phyloP scores from a whole-genome alignment of 2,888 invertebrate species.

The Acronicta leporina region DNA sequence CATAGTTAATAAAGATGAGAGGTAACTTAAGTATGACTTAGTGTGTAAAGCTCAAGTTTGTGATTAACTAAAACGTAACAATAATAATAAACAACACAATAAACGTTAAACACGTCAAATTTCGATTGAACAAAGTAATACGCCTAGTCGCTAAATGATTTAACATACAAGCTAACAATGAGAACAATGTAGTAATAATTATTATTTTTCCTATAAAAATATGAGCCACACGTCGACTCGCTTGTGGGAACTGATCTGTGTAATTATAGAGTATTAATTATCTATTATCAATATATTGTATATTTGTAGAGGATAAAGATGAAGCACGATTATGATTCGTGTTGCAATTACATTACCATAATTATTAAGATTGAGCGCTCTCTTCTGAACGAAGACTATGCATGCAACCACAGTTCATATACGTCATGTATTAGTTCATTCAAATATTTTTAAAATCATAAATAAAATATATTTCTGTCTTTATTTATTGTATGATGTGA shows the following conservation, averaged over 20 bases:
- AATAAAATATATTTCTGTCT: too few relatives aligned
- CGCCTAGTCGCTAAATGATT: constrained; percentile 52
- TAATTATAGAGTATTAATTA: constrained; percentile 27
- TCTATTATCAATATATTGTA: too few relatives aligned
- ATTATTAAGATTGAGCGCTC: background rate
- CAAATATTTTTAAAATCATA: too few relatives aligned
- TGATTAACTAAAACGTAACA: constrained; percentile 11
- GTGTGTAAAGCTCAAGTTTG: constrained; percentile 26
- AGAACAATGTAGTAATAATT: constrained; percentile 61
- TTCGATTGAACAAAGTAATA: constrained; percentile 23
- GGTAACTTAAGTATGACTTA: constrained; percentile 31
- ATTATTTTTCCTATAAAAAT: constrained; percentile 60
- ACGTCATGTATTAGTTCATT: too few relatives aligned
- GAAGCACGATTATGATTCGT: constrained; percentile 1
- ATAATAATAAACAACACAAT: constrained; percentile 20
- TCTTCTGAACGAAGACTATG: too few relatives aligned
- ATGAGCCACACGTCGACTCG: constrained; percentile 44
- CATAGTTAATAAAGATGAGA: constrained; percentile 27
- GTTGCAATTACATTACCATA: constrained; percentile 17
- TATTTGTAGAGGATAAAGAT: constrained; percentile 9
- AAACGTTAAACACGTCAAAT: constrained; percentile 17
- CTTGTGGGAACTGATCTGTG: constrained; percentile 24
- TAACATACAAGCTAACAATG: constrained; percentile 65
- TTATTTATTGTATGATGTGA: too few relatives aligned
- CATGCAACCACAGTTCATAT: too few relatives aligned